phyloP scores from a whole-genome alignment of 2,113 vertebrate genomes.

The Pteronura brasiliensis region DNA sequence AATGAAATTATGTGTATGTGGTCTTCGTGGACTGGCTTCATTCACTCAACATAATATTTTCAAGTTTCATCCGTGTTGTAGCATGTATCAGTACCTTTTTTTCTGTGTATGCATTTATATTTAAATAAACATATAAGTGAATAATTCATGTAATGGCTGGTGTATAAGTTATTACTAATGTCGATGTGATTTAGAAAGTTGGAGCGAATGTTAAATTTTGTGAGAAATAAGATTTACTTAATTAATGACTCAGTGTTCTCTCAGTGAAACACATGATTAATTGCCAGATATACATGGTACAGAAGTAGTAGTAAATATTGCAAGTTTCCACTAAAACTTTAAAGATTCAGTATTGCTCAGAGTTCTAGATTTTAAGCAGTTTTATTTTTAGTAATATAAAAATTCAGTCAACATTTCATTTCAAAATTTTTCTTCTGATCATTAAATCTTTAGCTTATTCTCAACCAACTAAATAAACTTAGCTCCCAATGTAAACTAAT shows the following conservation, averaged over 20 bases:
- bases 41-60: neutral
- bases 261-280: neutral
- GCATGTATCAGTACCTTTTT: neutral
- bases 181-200: neutral
- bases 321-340: neutral
- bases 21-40: neutral
- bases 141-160: neutral
- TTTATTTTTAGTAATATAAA: neutral
- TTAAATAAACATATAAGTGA: neutral
- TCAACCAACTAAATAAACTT: neutral
- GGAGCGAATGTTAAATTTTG: neutral
- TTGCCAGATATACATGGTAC: neutral
- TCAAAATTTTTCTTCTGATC: neutral
- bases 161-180: neutral
- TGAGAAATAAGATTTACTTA: slow-evolving; percentile 1
- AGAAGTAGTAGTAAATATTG: neutral
- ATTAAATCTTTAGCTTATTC: slow-evolving; percentile 17
- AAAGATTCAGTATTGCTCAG: neutral
- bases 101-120: neutral
- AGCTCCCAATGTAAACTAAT: neutral
- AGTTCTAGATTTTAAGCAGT: neutral
- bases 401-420: neutral
- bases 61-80: neutral
- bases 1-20: neutral
- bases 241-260: neutral